Evolutionary conservation across 35 echinoderm and acorn worm genomes (phyloP), one percentile per base, ranked within the genome.

Genomic region (Stichopus chloronotus): DNA sequence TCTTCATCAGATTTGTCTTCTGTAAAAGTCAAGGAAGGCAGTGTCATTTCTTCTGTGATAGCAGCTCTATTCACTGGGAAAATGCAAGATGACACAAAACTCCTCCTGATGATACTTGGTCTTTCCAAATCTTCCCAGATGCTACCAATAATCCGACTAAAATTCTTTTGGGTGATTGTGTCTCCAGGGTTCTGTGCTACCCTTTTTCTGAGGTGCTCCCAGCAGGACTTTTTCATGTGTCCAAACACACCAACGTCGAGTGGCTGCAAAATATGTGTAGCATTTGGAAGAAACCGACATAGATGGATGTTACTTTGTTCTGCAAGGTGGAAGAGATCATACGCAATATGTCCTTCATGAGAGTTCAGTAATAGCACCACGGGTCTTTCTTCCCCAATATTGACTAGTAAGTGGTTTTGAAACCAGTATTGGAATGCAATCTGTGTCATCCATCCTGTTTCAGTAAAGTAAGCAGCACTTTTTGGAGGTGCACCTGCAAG

Each of bases 401-500:
- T 91, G 6, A 7, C 24, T 21, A 91, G 1, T 7, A 91, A 91
- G 4, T 78, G 43, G 69, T 91, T 53, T 57, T 25, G 14, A n/a
- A 91, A 79, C 89, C 89, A 91, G 54, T 55, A 91, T 24, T 91
- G n/a, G n/a, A n/a, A n/a, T n/a, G 76, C 63, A 5, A 30, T 5
- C 16, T 76, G 65, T 79, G 65, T 57, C 89, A 91, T 91, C 89
- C 89, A 91, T 9, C 89, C 89, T 53, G 25, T 24, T 24, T 76
- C 71, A 8, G 89, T 91, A 78, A 78, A 91, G 52, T 78, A 91
- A 4, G 68, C 52, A 43, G 30, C 30, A 43, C 30, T n/a, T n/a
- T n/a, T n/a, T n/a, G n/a, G n/a, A n/a, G n/a, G n/a, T n/a, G n/a
- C n/a, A n/a, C n/a, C n/a, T n/a, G n/a, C n/a, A n/a, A n/a, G n/a